A percentile compares a stretch with the other conserved stretches of the same genome.
Evolutionary conservation across 1,140 invertebrate genomes (phyloP).

Genomic region (Lethocerus indicus): DNA sequence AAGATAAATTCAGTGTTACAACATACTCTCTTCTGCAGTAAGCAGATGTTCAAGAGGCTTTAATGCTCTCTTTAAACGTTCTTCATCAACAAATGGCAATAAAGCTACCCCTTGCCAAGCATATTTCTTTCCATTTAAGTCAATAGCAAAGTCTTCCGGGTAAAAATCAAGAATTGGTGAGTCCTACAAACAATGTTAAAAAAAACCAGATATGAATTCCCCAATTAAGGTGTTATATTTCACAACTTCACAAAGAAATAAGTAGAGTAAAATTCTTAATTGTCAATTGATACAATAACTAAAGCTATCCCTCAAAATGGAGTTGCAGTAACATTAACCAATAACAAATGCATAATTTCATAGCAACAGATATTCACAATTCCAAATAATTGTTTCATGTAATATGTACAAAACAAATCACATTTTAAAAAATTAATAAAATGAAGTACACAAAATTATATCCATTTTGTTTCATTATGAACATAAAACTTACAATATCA

Average conservation of each 20-base stretch:
- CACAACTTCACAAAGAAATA: not conserved
- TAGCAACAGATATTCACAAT: not conserved
- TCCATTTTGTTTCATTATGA: too few species aligned
- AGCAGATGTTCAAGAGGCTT: slow-evolving; percentile 60
- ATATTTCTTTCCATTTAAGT: slow-evolving; percentile 98
- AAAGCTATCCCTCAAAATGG: not conserved
- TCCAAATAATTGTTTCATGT: not conserved
- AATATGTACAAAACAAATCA: too few species aligned
- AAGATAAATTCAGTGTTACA: too few species aligned
- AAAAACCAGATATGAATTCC: not conserved
- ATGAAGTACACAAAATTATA: too few species aligned
- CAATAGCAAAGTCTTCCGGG: slow-evolving; percentile 95
- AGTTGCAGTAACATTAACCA: not conserved
- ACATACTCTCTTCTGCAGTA: slow-evolving; percentile 69
- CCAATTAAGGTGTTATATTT: not conserved
- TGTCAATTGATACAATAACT: not conserved
- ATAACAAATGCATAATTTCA: not conserved
- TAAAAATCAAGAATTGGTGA: slow-evolving; percentile 99
- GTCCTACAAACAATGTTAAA: slow-evolving; percentile 35
- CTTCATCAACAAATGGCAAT: slow-evolving; percentile 95
- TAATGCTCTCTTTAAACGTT: slow-evolving; percentile 73
- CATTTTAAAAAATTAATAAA: too few species aligned
- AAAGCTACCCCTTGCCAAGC: slow-evolving; percentile 99
- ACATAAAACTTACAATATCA: slow-evolving; percentile 56
- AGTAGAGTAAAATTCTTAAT: not conserved